These are phyloP conservation scores for Chirona hameri DNA, from an alignment of 2,888 invertebrate species.

Conservation along the genomic window DNA sequence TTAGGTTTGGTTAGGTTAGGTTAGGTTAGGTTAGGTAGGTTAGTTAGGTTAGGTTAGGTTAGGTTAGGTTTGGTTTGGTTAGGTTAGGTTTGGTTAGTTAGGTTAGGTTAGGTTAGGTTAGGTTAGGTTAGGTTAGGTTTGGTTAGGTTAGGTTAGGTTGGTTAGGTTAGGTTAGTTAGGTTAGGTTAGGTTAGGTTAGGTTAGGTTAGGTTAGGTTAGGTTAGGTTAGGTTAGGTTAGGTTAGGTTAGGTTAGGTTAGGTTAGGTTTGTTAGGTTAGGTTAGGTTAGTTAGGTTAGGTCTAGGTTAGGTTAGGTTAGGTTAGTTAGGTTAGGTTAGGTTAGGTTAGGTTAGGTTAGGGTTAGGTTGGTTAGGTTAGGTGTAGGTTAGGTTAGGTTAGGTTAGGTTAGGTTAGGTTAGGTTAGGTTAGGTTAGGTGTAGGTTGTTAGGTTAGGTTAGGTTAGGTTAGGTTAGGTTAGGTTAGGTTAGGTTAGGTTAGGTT, in stretches of 20 bases:
- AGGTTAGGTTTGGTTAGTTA: constrained; percentile 33
- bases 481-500: constrained; percentile 2
- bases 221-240: no score
- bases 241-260: no score
- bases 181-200: no score
- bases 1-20: no score
- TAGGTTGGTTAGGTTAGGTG: no score
- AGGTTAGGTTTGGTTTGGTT: constrained; percentile 36
- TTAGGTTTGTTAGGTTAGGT: background rate
- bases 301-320: constrained; percentile 32
- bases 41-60: constrained; percentile 35
- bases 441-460: constrained; percentile 38
- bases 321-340: constrained; percentile 38
- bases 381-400: constrained; percentile 40
- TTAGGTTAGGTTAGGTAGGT: no score
- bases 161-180: no score
- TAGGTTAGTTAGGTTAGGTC: no score
- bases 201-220: no score
- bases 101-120: no score
- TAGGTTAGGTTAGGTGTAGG: constrained; percentile 40
- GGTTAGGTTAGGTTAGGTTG: constrained; percentile 33
- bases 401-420: constrained; percentile 41
- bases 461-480: constrained; percentile 13
- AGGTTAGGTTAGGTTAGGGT: constrained; percentile 35
- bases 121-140: constrained; percentile 34